Conservation (phyloP, 2,113 vertebrate species). For the Xyliphius kryptos region DNA sequence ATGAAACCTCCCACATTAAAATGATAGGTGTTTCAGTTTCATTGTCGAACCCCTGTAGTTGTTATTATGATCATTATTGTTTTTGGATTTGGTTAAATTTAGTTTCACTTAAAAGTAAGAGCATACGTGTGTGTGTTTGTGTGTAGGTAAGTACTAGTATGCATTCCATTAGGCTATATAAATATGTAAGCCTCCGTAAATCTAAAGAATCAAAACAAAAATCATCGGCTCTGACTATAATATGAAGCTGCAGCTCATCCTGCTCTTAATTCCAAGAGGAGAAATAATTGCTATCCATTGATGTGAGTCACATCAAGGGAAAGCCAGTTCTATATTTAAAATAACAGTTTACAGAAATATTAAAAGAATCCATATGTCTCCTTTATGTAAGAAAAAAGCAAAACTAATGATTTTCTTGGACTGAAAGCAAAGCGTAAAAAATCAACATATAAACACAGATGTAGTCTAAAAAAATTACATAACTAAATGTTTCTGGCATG, state of each 20-base stretch:
- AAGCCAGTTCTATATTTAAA: background rate
- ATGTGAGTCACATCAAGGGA: slow-evolving; percentile 25
- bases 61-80: slow-evolving; percentile 28
- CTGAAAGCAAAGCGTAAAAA: too few species aligned
- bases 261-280: slow-evolving; percentile 38
- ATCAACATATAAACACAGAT: background rate
- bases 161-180: background rate
- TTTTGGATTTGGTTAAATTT: slow-evolving; percentile 8
- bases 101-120: slow-evolving; percentile 12
- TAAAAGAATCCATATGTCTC: background rate
- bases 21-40: too few species aligned
- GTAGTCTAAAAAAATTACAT: slow-evolving; percentile 5
- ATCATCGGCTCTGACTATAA: slow-evolving; percentile 33
- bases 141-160: background rate
- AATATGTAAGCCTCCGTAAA: background rate
- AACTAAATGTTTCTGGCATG: background rate
- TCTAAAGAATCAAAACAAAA: slow-evolving; percentile 24
- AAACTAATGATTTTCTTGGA: slow-evolving; percentile 23
- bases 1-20: too few species aligned
- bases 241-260: slow-evolving; percentile 29
- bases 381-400: slow-evolving; percentile 14
- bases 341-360: too few species aligned
- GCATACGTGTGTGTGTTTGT: background rate
- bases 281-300: slow-evolving; percentile 22
- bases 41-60: too few species aligned